phyloP scores from a whole-genome alignment of 1,140 invertebrate genomes.

The Aphelenchoides fujianensis region DNA sequence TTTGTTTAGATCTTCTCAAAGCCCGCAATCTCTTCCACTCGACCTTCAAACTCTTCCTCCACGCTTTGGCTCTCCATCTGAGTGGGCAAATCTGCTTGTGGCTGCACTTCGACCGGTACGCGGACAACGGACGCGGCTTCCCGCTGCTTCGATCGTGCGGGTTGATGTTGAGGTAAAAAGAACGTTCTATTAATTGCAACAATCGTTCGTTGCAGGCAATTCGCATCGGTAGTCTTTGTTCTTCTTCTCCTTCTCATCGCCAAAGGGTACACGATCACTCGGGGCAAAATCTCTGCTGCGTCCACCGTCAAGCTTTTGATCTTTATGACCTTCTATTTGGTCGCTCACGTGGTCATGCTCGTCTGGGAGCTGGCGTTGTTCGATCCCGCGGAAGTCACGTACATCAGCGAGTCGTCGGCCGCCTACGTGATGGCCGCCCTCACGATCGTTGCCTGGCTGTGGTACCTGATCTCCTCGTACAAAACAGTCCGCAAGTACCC shows the following conservation, averaged over 20 bases:
- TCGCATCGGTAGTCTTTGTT: slow-evolving; percentile 73
- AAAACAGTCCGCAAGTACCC: slow-evolving; percentile 68
- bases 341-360: not conserved
- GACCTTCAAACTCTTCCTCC: slow-evolving; percentile 80
- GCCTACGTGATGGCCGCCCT: slow-evolving; percentile 79
- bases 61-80: slow-evolving; percentile 69
- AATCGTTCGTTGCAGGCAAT: slow-evolving; percentile 73
- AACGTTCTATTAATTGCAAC: slow-evolving; percentile 62
- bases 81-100: slow-evolving; percentile 70
- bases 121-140: slow-evolving; percentile 70
- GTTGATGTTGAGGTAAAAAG: slow-evolving; percentile 61
- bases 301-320: slow-evolving; percentile 74
- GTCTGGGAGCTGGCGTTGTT: slow-evolving; percentile 69
- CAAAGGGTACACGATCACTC: slow-evolving; percentile 84
- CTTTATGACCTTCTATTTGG: slow-evolving; percentile 68
- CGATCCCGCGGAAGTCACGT: slow-evolving; percentile 81
- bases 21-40: slow-evolving; percentile 76
- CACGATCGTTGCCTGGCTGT: slow-evolving; percentile 75
- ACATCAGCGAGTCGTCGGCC: slow-evolving; percentile 81
- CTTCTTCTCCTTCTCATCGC: slow-evolving; percentile 77
- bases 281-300: slow-evolving; percentile 72
- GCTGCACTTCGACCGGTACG: slow-evolving; percentile 72
- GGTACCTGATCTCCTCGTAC: slow-evolving; percentile 73
- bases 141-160: slow-evolving; percentile 68
- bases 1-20: slow-evolving; percentile 72